Evolutionary conservation across 2,113 vertebrate genomes (phyloP).

Genomic region (Corvus hawaiiensis): DNA sequence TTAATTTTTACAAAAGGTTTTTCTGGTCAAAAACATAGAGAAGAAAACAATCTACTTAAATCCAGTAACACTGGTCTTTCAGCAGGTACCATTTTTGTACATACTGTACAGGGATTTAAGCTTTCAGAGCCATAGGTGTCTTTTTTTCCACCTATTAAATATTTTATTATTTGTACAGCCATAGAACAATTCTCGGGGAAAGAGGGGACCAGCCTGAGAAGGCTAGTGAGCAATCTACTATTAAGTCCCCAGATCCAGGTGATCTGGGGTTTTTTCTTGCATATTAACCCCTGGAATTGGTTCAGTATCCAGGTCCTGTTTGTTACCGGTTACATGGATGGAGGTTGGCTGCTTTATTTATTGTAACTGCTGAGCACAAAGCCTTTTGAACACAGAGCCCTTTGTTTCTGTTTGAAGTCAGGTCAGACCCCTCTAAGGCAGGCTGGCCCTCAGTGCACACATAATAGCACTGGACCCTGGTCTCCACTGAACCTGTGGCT

Average conservation of each 20-base stretch:
- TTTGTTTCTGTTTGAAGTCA: background rate
- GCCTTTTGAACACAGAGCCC: background rate
- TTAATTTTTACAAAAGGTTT: background rate
- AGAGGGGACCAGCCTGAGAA: background rate
- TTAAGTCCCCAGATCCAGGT: background rate
- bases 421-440: background rate
- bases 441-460: background rate
- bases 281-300: background rate
- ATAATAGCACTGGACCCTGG: background rate
- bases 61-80: background rate
- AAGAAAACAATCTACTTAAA: background rate
- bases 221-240: background rate
- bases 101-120: background rate
- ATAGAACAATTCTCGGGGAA: background rate
- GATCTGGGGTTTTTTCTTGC: background rate
- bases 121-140: background rate
- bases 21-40: background rate
- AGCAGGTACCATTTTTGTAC: background rate
- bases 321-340: background rate
- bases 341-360: background rate
- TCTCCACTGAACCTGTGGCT: background rate
- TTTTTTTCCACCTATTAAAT: background rate
- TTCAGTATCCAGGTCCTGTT: background rate
- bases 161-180: background rate
- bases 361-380: background rate